Conservation (phyloP, 2,797 vertebrate genomes). For the Malacoctenus gilli region DNA sequence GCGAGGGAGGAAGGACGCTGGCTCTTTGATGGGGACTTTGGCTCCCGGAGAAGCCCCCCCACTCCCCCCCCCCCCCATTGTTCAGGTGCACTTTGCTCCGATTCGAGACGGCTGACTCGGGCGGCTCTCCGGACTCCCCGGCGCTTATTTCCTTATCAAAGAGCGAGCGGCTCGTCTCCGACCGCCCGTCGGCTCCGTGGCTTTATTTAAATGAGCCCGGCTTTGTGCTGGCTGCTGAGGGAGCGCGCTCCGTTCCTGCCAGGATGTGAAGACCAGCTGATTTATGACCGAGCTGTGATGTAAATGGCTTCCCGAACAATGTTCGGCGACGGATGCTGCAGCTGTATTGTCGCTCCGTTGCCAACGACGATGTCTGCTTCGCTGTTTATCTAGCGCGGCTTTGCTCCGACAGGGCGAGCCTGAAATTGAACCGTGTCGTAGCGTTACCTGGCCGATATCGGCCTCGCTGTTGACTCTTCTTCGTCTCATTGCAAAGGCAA, state of each 20-base stretch:
- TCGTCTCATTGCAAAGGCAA: background rate
- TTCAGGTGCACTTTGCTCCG: constrained; percentile 44
- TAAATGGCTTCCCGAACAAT: no score
- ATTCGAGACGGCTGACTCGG: constrained; percentile 58
- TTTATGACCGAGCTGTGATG: no score
- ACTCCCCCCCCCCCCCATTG: no score
- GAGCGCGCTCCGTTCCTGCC: constrained; percentile 9
- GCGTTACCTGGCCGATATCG: constrained; percentile 2
- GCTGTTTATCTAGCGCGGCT: background rate
- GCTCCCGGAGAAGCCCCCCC: constrained; percentile 21
- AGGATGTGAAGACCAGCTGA: constrained; percentile 21
- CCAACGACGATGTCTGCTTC: no score
- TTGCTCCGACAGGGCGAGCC: background rate
- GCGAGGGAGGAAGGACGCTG: constrained; percentile 27
- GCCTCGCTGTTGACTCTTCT: constrained; percentile 3
- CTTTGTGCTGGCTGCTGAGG: constrained; percentile 40
- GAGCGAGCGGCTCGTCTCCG: constrained; percentile 42
- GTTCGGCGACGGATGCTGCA: background rate
- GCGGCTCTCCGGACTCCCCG: constrained; percentile 28
- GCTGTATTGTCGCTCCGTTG: no score
- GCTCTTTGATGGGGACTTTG: constrained; percentile 48
- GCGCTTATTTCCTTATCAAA: constrained; percentile 62
- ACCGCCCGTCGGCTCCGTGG: constrained; percentile 44
- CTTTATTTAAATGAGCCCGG: constrained; percentile 54
- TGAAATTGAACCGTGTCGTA: background rate